These are phyloP conservation scores for Psittacula echo DNA, from an alignment of 2,797 vertebrate species.

Conservation along the genomic window DNA sequence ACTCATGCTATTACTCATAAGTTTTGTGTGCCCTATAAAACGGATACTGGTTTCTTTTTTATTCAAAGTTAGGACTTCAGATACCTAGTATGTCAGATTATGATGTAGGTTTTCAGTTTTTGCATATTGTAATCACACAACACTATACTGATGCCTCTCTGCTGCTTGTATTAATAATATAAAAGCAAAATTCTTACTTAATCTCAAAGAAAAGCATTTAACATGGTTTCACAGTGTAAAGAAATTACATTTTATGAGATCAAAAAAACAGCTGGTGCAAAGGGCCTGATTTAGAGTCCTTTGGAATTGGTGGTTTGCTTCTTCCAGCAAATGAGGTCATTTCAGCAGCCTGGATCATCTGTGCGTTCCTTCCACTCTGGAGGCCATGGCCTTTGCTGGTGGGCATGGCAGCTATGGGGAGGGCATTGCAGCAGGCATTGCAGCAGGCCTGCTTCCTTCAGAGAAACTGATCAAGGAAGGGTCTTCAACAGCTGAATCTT, in stretches of 20 bases:
- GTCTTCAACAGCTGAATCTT: background rate
- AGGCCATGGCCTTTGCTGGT: background rate
- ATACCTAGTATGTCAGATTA: background rate
- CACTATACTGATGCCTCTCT: background rate
- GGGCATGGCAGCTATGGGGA: background rate
- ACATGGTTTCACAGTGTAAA: background rate
- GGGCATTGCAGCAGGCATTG: background rate
- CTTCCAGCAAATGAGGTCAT: background rate
- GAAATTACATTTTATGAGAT: background rate
- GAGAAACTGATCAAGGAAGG: background rate
- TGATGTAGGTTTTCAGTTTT: background rate
- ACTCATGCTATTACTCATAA: background rate
- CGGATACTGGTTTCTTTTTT: background rate
- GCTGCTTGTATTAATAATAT: background rate
- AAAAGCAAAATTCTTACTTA: background rate
- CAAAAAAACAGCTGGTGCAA: background rate
- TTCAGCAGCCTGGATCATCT: background rate
- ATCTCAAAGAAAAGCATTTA: background rate
- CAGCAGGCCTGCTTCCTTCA: background rate
- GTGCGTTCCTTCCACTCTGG: background rate
- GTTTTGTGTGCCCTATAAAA: background rate
- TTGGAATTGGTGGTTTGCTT: background rate
- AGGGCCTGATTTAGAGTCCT: background rate
- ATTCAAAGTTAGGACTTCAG: background rate
- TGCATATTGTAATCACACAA: background rate